A percentile compares a stretch with the other conserved stretches of the same genome.
Conservation (phyloP, 2,113 vertebrate genomes). For the Phalacrocorax brasilianus region DNA sequence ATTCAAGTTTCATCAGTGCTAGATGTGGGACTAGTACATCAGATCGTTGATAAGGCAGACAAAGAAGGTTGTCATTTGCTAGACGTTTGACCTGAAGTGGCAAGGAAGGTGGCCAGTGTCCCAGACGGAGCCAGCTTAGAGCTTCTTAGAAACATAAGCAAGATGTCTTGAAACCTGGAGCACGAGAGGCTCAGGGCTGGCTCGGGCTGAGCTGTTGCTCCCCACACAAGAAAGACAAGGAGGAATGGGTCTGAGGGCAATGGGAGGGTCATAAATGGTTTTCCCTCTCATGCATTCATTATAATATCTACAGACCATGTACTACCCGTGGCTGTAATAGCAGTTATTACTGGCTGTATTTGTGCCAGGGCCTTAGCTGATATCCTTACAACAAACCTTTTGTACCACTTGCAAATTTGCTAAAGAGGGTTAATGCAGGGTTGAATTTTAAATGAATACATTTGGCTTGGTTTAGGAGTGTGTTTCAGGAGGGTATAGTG, state of each 20-base stretch:
- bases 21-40: background rate
- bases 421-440: background rate
- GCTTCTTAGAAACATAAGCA: background rate
- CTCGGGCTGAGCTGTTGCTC: background rate
- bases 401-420: background rate
- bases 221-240: background rate
- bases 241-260: background rate
- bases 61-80: background rate
- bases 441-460: background rate
- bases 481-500: background rate
- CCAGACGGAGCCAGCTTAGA: background rate
- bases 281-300: background rate
- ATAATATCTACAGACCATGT: background rate
- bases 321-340: background rate
- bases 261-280: background rate
- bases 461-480: background rate
- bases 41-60: background rate
- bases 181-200: rapidly evolving
- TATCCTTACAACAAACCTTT: background rate
- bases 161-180: background rate
- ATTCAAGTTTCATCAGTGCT: background rate
- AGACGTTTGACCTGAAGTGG: background rate
- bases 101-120: background rate
- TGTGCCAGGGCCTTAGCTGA: background rate
- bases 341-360: background rate